Evolutionary conservation across 2,888 invertebrate species (phyloP), one percentile per base, ranked within the genome.

Genomic region (Stenchaetothrips biformis): DNA sequence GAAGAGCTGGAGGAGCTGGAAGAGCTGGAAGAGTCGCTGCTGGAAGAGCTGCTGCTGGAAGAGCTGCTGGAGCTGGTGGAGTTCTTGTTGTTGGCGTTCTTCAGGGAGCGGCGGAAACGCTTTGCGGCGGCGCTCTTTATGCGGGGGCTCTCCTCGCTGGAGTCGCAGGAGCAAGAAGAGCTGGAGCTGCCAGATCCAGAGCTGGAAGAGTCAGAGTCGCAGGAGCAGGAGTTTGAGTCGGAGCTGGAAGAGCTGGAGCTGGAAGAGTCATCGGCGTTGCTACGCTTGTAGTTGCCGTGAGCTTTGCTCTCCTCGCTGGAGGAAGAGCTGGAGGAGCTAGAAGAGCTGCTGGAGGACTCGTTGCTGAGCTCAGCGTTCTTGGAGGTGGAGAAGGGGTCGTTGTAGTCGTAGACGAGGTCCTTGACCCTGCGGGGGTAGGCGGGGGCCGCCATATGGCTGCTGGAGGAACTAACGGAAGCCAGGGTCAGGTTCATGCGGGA

Each of bases 401-500:
- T 87, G 85, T 88, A 89, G 67, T 86, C 85, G 86, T 91, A 92
- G 78, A 91, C 87, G 16, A 92, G 87, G 82, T 88, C 89, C 78
- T 89, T 88, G 81, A 90, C 86, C 80, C 86, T 85, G 47, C 89
- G 87, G 79, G 86, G 87, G 81, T 86, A 86, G 82, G 88, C 86
- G 79, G 88, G 87, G 82, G 85, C 87, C n/a, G n/a, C n/a, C n/a
- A n/a, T n/a, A n/a, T n/a, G n/a, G n/a, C 83, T 87, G 86, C n/a
- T n/a, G 86, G 87, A 88, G 83, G 86, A 86, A n/a, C 85, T 85
- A 11, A 86, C 84, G 74, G 85, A 82, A 49, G 82, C 81, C 62
- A 88, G 86, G 53, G 88, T 89, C 78, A 93, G 83, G 82, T 89
- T 90, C 78, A 93, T 88, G 81, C 88, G 86, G 85, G 92, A 92